phyloP scores from a whole-genome alignment of 2,113 vertebrate genomes.

The Microtus pennsylvanicus region DNA sequence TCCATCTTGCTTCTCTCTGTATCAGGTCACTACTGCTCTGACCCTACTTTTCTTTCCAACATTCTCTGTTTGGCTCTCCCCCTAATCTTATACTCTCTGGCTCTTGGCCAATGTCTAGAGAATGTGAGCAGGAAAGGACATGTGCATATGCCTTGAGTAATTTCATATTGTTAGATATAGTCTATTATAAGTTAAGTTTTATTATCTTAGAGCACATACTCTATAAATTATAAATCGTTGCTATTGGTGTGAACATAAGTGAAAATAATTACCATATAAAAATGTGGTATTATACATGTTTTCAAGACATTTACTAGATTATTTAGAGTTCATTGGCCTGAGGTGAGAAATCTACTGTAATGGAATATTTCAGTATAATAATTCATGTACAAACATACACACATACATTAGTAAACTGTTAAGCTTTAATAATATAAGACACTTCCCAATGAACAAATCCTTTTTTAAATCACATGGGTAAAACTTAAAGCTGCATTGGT shows the following conservation, averaged over 20 bases:
- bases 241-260: neutral
- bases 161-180: neutral
- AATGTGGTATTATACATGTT: neutral
- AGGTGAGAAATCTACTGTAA: neutral
- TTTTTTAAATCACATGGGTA: neutral
- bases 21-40: too few species aligned
- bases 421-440: neutral
- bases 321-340: neutral
- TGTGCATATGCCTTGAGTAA: neutral
- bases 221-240: neutral
- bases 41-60: too few species aligned
- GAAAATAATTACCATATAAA: neutral
- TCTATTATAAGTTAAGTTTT: neutral
- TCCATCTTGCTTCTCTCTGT: too few species aligned
- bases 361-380: neutral
- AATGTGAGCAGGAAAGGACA: neutral
- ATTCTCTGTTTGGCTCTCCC: too few species aligned
- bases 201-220: neutral
- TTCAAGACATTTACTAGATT: neutral
- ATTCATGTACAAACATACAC: neutral
- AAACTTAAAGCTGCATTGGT: neutral
- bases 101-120: neutral
- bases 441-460: neutral
- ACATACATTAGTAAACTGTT: neutral
- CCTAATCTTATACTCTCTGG: too few species aligned